Percentiles rank a stretch among this genome's conserved stretches.
Evolutionary conservation across 2,113 vertebrate genomes (phyloP).

Genomic region (Calypte anna): DNA sequence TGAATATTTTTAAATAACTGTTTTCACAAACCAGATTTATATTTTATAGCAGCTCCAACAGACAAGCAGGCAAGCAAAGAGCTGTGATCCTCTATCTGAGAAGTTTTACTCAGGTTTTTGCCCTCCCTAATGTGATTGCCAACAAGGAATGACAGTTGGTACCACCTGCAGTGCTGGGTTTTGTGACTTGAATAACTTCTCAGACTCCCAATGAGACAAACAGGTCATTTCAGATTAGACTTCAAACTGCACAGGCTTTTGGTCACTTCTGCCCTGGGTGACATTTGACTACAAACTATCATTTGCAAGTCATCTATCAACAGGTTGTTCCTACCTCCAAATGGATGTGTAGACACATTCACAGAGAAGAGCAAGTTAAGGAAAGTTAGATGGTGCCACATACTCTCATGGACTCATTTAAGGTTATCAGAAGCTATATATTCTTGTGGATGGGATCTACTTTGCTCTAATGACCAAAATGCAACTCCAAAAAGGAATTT

Average conservation of each 20-base stretch:
- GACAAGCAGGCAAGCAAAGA: background rate
- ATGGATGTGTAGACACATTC: background rate
- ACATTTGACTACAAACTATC: background rate
- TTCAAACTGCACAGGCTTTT: slow-evolving; percentile 3
- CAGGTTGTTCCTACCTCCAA: background rate
- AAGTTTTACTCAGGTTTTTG: slow-evolving; percentile 23
- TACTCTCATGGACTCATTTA: background rate
- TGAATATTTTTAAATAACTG: background rate
- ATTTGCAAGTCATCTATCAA: slow-evolving; percentile 7
- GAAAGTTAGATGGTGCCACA: background rate
- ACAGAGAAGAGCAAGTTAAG: background rate
- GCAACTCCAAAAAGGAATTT: background rate
- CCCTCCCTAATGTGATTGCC: slow-evolving; percentile 38
- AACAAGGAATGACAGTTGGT: slow-evolving; percentile 60
- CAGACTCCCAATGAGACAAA: slow-evolving; percentile 30
- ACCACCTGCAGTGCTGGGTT: slow-evolving; percentile 31
- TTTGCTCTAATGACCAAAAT: background rate
- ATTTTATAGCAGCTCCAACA: background rate
- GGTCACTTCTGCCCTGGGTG: slow-evolving; percentile 33
- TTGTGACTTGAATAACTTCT: slow-evolving; percentile 33
- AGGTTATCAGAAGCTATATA: background rate
- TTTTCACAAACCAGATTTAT: background rate
- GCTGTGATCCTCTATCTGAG: background rate
- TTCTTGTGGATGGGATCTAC: background rate
- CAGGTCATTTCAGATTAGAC: slow-evolving; percentile 44